These are phyloP conservation scores for Ormyrus pomaceus DNA, from an alignment of 2,888 invertebrate genomes.

Conservation along the genomic window DNA sequence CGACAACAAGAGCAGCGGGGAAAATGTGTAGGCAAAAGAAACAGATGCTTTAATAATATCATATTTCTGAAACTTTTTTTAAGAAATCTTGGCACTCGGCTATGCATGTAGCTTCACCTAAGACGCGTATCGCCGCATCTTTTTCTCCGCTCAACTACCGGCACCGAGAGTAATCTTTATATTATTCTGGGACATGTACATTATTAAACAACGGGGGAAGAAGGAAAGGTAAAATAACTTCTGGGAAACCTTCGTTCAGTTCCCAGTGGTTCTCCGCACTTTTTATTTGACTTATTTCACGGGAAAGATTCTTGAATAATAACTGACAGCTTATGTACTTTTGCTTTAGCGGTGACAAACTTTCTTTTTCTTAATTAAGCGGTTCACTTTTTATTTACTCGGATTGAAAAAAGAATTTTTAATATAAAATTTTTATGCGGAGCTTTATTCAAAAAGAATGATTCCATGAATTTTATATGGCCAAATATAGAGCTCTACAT, in stretches of 20 bases:
- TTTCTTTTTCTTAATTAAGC: too few species aligned
- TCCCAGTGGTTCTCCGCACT: slow-evolving; percentile 6
- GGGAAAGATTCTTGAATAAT: background rate
- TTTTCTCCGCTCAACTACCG: background rate
- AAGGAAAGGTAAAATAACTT: slow-evolving; percentile 10
- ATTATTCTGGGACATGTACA: slow-evolving; percentile 54
- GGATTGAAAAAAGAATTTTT: too few species aligned
- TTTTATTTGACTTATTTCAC: background rate
- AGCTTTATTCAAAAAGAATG: too few species aligned
- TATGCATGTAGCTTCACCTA: background rate
- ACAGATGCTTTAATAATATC: slow-evolving; percentile 1
- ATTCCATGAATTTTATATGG: too few species aligned
- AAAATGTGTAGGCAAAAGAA: background rate
- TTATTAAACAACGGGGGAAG: slow-evolving; percentile 65
- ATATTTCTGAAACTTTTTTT: background rate
- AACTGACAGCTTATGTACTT: background rate
- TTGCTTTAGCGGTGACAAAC: background rate
- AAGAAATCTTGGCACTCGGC: background rate
- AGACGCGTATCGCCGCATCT: background rate
- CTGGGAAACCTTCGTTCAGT: slow-evolving; percentile 2
- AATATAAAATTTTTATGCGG: too few species aligned
- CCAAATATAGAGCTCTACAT: too few species aligned
- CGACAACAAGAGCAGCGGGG: too few species aligned
- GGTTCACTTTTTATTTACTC: too few species aligned
- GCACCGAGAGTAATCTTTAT: slow-evolving; percentile 32